These are phyloP conservation scores for Phytoseiulus persimilis DNA, from an alignment of 2,888 invertebrate genomes.

Conservation along the genomic window DNA sequence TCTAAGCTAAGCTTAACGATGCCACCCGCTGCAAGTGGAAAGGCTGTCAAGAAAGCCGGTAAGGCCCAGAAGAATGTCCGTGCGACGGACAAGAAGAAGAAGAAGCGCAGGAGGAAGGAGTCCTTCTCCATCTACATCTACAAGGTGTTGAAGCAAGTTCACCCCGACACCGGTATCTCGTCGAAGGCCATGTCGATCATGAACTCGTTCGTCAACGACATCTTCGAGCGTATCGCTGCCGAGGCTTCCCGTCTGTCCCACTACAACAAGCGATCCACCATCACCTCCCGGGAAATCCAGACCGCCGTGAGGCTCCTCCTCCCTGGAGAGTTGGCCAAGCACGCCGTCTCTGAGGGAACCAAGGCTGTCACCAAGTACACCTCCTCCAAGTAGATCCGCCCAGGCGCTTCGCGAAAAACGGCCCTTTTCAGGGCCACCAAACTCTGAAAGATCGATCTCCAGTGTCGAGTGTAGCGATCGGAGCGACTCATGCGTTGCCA, in stretches of 20 bases:
- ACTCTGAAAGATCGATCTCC: constrained; percentile 39
- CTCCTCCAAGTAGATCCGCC: constrained; percentile 49
- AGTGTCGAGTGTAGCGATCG: too few relatives aligned
- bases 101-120: constrained; percentile 50
- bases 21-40: constrained; percentile 46
- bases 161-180: constrained; percentile 52
- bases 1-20: constrained; percentile 40
- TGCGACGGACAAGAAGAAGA: constrained; percentile 58
- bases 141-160: constrained; percentile 51
- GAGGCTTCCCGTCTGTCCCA: constrained; percentile 61
- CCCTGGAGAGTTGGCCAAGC: constrained; percentile 65
- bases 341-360: constrained; percentile 62
- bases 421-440: constrained; percentile 38
- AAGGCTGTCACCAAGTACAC: constrained; percentile 60
- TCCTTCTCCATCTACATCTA: constrained; percentile 50
- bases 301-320: constrained; percentile 61
- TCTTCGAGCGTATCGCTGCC: constrained; percentile 63
- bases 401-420: background rate
- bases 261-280: constrained; percentile 60
- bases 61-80: constrained; percentile 57
- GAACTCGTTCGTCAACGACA: constrained; percentile 67
- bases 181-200: constrained; percentile 56
- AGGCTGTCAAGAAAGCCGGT: constrained; percentile 50
- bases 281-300: constrained; percentile 63
- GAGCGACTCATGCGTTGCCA: too few relatives aligned